Conservation (phyloP, 2,797 vertebrate species). For the Odontamblyopus rebecca region DNA sequence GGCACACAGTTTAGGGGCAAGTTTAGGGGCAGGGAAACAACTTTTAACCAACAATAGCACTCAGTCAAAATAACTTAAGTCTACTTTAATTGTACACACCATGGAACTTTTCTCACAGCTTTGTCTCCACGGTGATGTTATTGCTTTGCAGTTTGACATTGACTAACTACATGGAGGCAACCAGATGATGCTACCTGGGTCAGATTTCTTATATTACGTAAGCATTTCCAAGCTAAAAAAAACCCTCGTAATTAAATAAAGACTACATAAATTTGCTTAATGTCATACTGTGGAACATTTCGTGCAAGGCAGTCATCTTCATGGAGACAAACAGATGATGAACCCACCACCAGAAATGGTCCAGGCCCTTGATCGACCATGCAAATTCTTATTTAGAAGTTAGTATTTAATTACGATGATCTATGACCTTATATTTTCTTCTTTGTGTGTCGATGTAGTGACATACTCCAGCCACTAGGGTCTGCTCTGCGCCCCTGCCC, state of each 20-base stretch:
- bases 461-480: not conserved
- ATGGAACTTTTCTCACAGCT: no score
- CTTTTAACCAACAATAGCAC: not conserved
- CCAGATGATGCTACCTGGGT: not conserved
- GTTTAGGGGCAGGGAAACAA: no score
- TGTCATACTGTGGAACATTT: not conserved
- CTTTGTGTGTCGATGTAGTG: not conserved
- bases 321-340: not conserved
- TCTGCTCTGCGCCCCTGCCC: not conserved
- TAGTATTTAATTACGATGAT: no score
- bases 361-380: no score
- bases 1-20: not conserved
- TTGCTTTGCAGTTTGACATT: no score
- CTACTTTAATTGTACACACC: not conserved
- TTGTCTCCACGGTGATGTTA: no score
- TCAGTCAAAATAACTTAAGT: not conserved
- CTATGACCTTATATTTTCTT: not conserved
- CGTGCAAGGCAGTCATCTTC: not conserved
- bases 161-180: not conserved
- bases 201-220: not conserved
- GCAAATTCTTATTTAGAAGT: no score
- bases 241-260: not conserved
- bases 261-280: not conserved
- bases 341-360: not conserved
- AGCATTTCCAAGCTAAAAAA: not conserved